These are phyloP conservation scores for Dromaius novaehollandiae DNA, from an alignment of 2,113 vertebrate species.

Conservation along the genomic window DNA sequence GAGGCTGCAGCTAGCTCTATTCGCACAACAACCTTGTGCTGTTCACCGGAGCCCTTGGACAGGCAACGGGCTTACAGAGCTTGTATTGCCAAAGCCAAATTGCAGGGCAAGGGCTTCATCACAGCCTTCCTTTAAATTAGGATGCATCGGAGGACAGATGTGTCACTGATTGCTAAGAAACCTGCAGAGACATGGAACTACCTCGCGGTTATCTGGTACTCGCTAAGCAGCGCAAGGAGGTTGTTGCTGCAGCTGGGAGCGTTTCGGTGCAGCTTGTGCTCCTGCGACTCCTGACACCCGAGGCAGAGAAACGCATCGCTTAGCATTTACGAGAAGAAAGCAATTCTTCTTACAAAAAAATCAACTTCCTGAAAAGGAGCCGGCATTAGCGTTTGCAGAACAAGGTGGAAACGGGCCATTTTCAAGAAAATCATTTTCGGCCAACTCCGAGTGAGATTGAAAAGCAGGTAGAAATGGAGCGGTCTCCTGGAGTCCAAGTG, in stretches of 20 bases:
- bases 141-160: neutral
- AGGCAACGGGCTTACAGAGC: fast-evolving
- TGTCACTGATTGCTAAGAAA: neutral
- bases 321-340: neutral
- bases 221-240: neutral
- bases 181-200: neutral
- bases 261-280: neutral
- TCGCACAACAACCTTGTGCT: neutral
- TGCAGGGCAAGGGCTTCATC: neutral
- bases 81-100: neutral
- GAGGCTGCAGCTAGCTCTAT: neutral
- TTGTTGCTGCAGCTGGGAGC: neutral
- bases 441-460: neutral
- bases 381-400: neutral
- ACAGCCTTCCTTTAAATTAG: neutral
- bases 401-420: fast-evolving
- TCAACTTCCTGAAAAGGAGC: neutral
- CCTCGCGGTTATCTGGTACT: neutral
- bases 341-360: neutral
- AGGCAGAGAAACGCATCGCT: fast-evolving
- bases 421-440: neutral
- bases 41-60: neutral
- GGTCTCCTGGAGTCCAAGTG: neutral
- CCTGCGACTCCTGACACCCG: neutral
- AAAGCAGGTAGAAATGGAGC: neutral